These are phyloP conservation scores for Microcebus tavaratra DNA, from an alignment of 2,113 vertebrate species.

Conservation along the genomic window DNA sequence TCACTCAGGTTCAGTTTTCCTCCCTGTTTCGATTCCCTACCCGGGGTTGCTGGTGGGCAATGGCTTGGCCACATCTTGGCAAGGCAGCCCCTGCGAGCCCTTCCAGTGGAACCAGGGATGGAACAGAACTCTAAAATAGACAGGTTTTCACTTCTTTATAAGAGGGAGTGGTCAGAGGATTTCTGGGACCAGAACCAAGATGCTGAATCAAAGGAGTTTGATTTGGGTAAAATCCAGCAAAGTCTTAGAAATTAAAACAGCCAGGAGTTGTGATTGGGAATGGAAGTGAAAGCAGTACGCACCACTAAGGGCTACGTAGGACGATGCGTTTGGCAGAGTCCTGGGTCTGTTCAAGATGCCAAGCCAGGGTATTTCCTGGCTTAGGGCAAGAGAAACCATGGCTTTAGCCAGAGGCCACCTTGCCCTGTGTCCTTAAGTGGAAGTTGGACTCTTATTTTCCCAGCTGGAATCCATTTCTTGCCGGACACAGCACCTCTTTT, in stretches of 20 bases:
- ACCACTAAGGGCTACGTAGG: neutral
- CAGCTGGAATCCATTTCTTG: neutral
- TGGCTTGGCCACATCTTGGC: neutral
- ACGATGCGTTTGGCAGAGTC: slow-evolving; percentile 5
- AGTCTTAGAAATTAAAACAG: neutral
- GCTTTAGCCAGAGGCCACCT: neutral
- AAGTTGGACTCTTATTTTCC: neutral
- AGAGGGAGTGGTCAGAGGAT: neutral
- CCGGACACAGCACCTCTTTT: neutral
- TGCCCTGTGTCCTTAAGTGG: neutral
- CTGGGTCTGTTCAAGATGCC: neutral
- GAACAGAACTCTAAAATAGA: neutral
- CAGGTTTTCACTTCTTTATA: neutral
- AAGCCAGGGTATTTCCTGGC: neutral
- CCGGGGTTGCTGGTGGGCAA: neutral
- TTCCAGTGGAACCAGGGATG: neutral
- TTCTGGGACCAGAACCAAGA: slow-evolving; percentile 5
- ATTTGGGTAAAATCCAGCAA: neutral
- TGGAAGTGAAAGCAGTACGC: neutral
- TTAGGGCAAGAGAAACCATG: neutral
- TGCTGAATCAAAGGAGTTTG: neutral
- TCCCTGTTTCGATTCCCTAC: neutral
- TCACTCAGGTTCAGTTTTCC: neutral
- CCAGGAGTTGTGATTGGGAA: neutral
- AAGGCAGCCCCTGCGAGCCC: neutral